Base-by-base conservation (phyloP, 2,888 invertebrate species). In the Synanthedon myopaeformis region DNA sequence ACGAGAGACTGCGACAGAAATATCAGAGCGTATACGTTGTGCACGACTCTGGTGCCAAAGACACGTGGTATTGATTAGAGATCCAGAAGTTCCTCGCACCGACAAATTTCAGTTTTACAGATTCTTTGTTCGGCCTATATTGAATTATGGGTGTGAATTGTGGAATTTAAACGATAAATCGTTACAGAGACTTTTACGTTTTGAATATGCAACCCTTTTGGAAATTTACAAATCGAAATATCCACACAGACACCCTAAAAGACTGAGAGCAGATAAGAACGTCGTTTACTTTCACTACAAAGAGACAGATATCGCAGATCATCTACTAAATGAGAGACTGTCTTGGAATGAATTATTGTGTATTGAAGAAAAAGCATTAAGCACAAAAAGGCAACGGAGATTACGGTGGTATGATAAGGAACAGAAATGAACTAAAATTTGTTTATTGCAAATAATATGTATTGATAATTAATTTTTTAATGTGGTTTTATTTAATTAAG, bases 131-230 rank as follows among this genome's bases (percentile, higher is more conserved):
- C 66, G 71, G 52, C 76, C 79, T 4, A 78, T 79, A 23, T 69
- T 79, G 3, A 72, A 76, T 3, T 78, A 78, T 52, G 77, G 76
- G 3, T 79, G 79, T 57, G 79, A 79, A 62, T 56, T 76, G n/a
- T 79, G 79, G 79, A 59, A 56, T 1, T 61, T 78, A 12, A 59
- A 69, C 52, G 52, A 59, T 4, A 50, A 45, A 4, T 62, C 57
- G 17, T 58, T 59, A 11, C 65, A 54, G 54, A 72, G 64, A 58
- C 63, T 79, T 1, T 54, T 67, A 13, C 64, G 63, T 6, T 79
- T 74, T 52, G 79, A 79, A 63, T 56, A 53, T 45, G 57, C 62
- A 0, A 61, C 74, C 51, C 60, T 79, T n/a, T 50, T 66, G 19
- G 64, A 72, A 63, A 76, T 79, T 50, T 76, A 70, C 56, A 78